Base-by-base conservation (phyloP, 2,797 vertebrate genomes). In the Aldrovandia affinis region DNA sequence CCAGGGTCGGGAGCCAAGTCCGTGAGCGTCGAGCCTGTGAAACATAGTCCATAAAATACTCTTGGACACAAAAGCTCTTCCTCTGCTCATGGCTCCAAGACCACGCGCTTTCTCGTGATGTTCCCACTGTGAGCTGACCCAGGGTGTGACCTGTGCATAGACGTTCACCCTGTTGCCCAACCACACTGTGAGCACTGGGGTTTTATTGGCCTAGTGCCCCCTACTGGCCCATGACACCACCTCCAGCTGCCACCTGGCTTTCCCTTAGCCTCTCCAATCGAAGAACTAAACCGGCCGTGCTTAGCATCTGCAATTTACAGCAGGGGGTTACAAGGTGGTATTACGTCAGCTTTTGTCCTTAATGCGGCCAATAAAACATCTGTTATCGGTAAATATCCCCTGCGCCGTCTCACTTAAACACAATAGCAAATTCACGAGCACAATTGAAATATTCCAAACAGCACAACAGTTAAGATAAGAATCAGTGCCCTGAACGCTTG, bases 291-390 rank as follows among this genome's bases (percentile, higher is more conserved):
- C 70, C 70, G 25, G 70, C 39, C 70, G 25, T 42, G 7, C 70
- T 75, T 44, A 47, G 42, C 70, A 2, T 75, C 70, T 2, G 70
- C 20, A 75, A n/a, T 75, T 75, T 75, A 44, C 70, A 75, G 70
- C 70, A 54, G n/a, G 28, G 44, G 47, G 12, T 79, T 79, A 52
- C 10, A 28, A 79, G n/a, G 47, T 18, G 28, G 44, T 54, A 20
- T 54, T 78, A 28, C 18, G 75, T 78, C 9, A 78, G 50, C 77
- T 79, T 54, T 79, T 79, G 12, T 30, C 7, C 25, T 54, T 52
- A 79, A 79, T 54, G 50, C 77, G 4, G 50, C 77, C n/a, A 50
- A 54, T 79, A 54, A 54, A 79, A 52, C 8, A 18, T n/a, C 30
- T 78, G 44, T 78, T 79, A 30, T 50, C 20, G 44, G 44, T 44